Base-by-base conservation (phyloP, 2,888 invertebrate species). In the Poecilobothrus nobilitatus region DNA sequence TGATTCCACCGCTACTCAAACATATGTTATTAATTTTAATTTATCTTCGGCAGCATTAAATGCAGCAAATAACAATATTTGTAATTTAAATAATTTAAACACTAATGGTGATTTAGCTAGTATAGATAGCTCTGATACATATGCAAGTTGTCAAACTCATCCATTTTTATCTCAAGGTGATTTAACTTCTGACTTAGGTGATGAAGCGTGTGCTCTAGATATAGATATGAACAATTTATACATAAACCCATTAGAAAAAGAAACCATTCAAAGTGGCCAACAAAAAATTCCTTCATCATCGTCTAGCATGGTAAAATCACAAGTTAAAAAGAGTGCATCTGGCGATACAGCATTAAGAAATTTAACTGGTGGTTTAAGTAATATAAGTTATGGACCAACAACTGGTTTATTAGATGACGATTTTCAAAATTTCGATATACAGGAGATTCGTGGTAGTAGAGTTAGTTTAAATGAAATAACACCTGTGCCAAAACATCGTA, bases 101-200 rank as follows among this genome's bases (percentile, higher is more conserved):
- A 81, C 80, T 74, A 82, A 81, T 73, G 83, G 81, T 37, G 86
- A 86, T 72, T 75, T 86, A 76, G 86, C 85, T 72, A 86, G 86
- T 76, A 84, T 87, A 74, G 86, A 87, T 84, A 90, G 94, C 84
- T 91, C 94, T 78, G 96, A 96, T 84, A 96, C 96, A 75, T 97
- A 94, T 84, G 94, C 94, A 83, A 95, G 94, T 84, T 96, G 96
- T 86, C 92, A 94, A 85, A 95, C 96, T 78, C 95, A 95, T 86
- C 94, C 94, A 78, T 94, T 92, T 84, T 89, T 91, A 83, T 94
- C 94, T 77, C 91, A 92, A 85, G 90, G 88, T 80, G 90, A 90
- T 84, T 85, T 89, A 78, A 87, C 88, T 75, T 84, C 83, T 78
- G 81, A 82, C 70, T 84, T 84, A 82, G 78, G 75, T 44, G 81